phyloP scores from a whole-genome alignment of 2,888 invertebrate genomes.

The Stenurella melanura region DNA sequence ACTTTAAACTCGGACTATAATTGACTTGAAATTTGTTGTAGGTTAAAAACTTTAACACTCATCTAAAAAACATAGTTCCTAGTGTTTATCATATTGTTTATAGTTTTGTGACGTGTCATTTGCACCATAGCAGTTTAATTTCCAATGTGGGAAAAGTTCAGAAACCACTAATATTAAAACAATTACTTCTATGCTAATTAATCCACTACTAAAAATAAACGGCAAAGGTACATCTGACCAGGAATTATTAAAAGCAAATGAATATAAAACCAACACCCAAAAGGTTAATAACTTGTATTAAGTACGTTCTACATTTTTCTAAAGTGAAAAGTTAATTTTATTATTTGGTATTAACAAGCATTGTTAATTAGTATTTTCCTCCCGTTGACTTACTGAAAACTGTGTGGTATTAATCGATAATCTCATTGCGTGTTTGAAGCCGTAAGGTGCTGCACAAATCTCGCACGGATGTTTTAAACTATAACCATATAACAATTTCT shows the following conservation, averaged over 20 bases:
- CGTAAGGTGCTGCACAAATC: constrained; percentile 95
- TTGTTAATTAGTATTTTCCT: constrained; percentile 49
- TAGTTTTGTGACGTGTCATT: background rate
- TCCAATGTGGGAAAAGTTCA: background rate
- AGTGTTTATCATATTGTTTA: too few species aligned
- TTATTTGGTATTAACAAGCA: constrained; percentile 41
- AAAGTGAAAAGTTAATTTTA: constrained; percentile 34
- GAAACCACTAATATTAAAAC: background rate
- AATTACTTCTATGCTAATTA: background rate
- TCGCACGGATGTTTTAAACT: constrained; percentile 81
- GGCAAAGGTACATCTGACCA: background rate
- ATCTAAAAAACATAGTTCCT: too few species aligned
- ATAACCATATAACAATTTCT: constrained; percentile 63
- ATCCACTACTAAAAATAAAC: background rate
- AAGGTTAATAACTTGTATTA: constrained; percentile 10
- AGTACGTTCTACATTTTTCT: too few species aligned
- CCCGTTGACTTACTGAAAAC: constrained; percentile 87
- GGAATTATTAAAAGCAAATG: background rate
- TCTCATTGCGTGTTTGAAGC: constrained; percentile 95
- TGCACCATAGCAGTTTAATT: background rate
- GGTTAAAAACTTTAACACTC: too few species aligned
- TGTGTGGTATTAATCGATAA: constrained; percentile 87
- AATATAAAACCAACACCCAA: background rate
- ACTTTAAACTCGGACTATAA: too few species aligned
- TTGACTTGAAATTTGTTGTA: too few species aligned